phyloP scores from a whole-genome alignment of 2,797 vertebrate species.

The Taenioides sp. region DNA sequence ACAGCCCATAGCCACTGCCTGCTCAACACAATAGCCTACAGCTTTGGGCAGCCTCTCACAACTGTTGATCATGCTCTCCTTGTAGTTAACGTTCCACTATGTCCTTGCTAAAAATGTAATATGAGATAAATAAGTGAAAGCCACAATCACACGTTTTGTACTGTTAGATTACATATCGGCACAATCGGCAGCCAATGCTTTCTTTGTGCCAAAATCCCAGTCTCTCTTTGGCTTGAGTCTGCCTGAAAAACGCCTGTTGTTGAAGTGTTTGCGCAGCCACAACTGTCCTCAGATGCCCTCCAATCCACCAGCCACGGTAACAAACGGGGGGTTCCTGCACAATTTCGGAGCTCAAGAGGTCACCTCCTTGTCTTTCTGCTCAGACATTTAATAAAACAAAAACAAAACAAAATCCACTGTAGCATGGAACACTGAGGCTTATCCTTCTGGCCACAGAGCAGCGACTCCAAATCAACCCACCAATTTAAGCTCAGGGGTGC shows the following conservation, averaged over 20 bases:
- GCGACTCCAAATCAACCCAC: constrained; percentile 43
- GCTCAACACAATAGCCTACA: not conserved
- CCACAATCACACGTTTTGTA: not conserved
- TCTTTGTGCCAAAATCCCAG: not conserved
- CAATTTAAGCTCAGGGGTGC: constrained; percentile 44
- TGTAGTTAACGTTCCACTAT: not conserved
- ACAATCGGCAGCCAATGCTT: not conserved
- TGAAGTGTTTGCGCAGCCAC: constrained; percentile 27
- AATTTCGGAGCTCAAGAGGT: constrained; percentile 9
- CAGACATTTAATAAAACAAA: not conserved
- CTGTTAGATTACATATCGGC: not conserved
- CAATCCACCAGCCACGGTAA: constrained; percentile 35
- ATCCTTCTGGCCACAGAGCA: constrained; percentile 31
- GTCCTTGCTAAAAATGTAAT: not conserved
- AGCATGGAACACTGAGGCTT: constrained; percentile 29
- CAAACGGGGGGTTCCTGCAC: constrained; percentile 25
- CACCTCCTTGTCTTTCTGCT: constrained; percentile 9
- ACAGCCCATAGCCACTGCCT: constrained; percentile 16
- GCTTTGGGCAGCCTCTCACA: not conserved
- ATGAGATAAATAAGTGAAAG: not conserved
- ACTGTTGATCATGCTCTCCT: not conserved
- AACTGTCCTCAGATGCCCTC: constrained; percentile 67
- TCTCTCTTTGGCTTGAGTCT: not conserved
- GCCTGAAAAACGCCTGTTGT: constrained; percentile 14
- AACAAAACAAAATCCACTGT: constrained; percentile 19